Conservation (phyloP, 2,797 vertebrate genomes). For the Pogoniulus pusillus region DNA sequence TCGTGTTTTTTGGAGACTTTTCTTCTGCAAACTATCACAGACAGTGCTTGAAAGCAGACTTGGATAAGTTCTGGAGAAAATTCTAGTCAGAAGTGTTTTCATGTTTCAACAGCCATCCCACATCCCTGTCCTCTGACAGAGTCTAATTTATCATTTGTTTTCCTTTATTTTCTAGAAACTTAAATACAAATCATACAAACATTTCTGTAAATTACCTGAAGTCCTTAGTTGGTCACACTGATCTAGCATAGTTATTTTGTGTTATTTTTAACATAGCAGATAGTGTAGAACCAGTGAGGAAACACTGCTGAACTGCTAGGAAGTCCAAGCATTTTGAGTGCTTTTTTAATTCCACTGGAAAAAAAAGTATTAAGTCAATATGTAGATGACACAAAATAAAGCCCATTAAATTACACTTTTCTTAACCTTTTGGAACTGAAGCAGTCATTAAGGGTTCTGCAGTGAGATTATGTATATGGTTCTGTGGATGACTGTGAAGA, state of each 20-base stretch:
- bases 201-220: not conserved
- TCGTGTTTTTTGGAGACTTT: not conserved
- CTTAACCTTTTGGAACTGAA: not conserved
- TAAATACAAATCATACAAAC: not conserved
- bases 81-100: not conserved
- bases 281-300: not conserved
- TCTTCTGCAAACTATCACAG: not conserved
- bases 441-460: not conserved
- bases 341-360: not conserved
- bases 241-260: not conserved
- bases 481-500: not conserved
- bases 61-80: not conserved
- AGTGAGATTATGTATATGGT: not conserved
- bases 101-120: not conserved
- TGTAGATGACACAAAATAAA: not conserved
- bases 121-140: not conserved
- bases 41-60: not conserved
- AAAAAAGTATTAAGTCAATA: not conserved
- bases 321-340: not conserved
- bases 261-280: not conserved
- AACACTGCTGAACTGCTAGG: fast-evolving
- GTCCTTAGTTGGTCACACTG: not conserved
- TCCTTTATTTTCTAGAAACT: not conserved
- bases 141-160: not conserved
- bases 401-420: not conserved